Base-by-base conservation (phyloP, 2,797 vertebrate genomes). In the Notolepis coatsorum region DNA sequence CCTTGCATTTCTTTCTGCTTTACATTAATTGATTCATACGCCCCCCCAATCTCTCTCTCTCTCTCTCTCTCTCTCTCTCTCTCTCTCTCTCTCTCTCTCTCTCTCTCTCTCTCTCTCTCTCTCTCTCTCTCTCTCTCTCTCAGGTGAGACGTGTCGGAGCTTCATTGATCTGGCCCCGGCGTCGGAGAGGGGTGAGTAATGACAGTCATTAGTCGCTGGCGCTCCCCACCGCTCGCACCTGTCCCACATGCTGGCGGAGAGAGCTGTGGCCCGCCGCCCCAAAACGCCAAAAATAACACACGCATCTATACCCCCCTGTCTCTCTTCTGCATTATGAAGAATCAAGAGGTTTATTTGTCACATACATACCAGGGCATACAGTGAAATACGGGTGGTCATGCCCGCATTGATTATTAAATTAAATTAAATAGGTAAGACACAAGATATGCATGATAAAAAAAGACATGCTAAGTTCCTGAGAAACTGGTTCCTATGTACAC, bases 111-210 rank as follows among this genome's bases (percentile, higher is more conserved):
- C 24, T 13, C 8, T 42, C 17, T 9, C 12, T 17, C 60, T 27
- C 31, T 37, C 27, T 10, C 25, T 5, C 47, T 7, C 7, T 24
- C 48, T 25, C 28, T 37, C 61, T 48, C 55, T 92, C 87, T 65
- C 86, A 99, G 97, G 96, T 94, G 97, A 99, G 86, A 97, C 92
- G 91, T 98, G 97, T 74, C 94, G 96, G 85, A 98, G 97, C 89
- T 99, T 98, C 92, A 98, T 98, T 83, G 97, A 99, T 93, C 90
- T 98, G 83, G 96, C 97, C 73, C 97, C 97, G 0, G 97, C 96
- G 2, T 99, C 97, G 1, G 97, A 99, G 86, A 94, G 95, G 93
- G 96, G 96, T 98, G 92, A 96, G 95, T 90, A 61, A 80, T 89
- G 89, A 73, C 38, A 7, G 35, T 86, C 86, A 82, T 91, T 91